Percentiles rank a stretch among this genome's conserved stretches.
Conservation (phyloP, 2,888 invertebrate genomes). For the Andrena chrysosceles region DNA sequence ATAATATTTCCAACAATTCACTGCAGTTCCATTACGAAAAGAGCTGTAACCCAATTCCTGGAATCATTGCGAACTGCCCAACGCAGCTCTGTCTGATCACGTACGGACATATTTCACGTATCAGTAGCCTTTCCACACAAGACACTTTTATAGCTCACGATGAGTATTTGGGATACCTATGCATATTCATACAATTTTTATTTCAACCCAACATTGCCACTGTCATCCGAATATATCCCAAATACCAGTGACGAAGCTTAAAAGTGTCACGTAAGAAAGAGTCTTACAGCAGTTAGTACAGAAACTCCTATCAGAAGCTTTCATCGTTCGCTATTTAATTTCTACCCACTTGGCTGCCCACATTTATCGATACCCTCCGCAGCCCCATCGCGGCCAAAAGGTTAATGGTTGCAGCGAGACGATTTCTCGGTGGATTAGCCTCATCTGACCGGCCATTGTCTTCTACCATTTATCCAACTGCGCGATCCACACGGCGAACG, state of each 20-base stretch:
- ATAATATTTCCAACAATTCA: neutral
- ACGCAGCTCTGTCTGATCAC: neutral
- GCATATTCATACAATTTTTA: no score
- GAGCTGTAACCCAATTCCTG: neutral
- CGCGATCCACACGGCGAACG: constrained; percentile 24
- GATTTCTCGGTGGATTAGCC: constrained; percentile 40
- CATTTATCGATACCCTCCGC: neutral
- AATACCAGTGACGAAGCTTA: no score
- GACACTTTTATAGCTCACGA: no score
- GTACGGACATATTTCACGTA: neutral
- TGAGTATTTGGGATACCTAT: no score
- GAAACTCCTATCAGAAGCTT: neutral
- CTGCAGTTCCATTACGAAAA: neutral
- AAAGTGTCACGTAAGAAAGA: no score
- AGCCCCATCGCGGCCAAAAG: constrained; percentile 10
- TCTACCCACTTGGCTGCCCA: neutral
- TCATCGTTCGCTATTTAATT: neutral
- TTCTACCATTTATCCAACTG: constrained; percentile 39
- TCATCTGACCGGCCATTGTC: constrained; percentile 44
- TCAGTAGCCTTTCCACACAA: no score
- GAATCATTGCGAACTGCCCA: neutral
- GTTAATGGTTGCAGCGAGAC: constrained; percentile 27
- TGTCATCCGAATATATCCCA: no score
- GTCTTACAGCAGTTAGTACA: no score
- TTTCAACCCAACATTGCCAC: no score